Evolutionary conservation across 2,888 invertebrate genomes (phyloP), one percentile per base, ranked within the genome.

Genomic region (Palloptera scutellata): DNA sequence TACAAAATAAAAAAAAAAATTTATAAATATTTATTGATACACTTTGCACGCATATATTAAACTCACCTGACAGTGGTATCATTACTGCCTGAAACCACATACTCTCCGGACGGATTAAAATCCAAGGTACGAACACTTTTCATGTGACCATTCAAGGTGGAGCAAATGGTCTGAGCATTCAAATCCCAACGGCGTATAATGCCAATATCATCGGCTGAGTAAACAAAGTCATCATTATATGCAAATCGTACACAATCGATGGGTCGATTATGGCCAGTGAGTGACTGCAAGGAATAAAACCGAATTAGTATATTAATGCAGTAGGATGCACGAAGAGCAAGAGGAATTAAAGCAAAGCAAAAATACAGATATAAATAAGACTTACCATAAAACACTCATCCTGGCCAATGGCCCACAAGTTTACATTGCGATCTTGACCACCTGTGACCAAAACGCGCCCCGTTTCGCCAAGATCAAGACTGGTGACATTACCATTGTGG

Each of bases 401-500:
- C 82, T 97, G 94, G 51, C 97, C 97, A 73, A 97, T 93, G 13
- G 97, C 96, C 97, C 97, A 98, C 74, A 98, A 86, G 86, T 98
- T 98, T 63, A 98, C 97, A 86, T 97, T 97, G 84, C 95, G 94
- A 87, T 98, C 98, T 84, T 97, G 96, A 70, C 98, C 97, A 66
- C 98, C 98, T 68, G 85, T 85, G 72, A 85, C 85, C 70, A 85
- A 79, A 70, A 85, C 85, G 52, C 85, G 79, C 65, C 85, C 85
- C 55, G 85, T 85, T 73, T 84, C 83, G 53, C 85, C 85, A 62
- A 85, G 77, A 79, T 85, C 85, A 53, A 85, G 77, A 72, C 84
- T 83, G 69, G 83, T 85, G 69, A 85, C 85, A 68, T 80, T 83
- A 68, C 79, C 82, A 75, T 79, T 78, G 75, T 85, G 85, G 71